Conservation (phyloP, 2,888 invertebrate species). For the Netelia virgata region DNA sequence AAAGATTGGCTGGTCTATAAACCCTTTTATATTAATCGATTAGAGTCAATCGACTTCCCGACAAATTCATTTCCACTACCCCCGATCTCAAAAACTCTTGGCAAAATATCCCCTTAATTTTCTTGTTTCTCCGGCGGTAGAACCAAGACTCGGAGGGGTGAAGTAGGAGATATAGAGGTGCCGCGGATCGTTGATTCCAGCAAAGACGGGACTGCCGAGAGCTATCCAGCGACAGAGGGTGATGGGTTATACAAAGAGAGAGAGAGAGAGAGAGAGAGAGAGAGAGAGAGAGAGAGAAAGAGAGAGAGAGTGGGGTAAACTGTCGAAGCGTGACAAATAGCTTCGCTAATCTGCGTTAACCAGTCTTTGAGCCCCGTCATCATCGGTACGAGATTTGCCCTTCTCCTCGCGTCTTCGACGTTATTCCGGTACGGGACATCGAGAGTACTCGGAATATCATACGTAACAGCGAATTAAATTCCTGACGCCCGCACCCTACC, state of each 20-base stretch:
- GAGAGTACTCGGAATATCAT: slow-evolving; percentile 69
- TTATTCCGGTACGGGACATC: slow-evolving; percentile 78
- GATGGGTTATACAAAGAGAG: slow-evolving; percentile 49
- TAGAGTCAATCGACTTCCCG: slow-evolving; percentile 58
- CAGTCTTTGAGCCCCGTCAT: slow-evolving; percentile 82
- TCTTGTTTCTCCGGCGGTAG: slow-evolving; percentile 65
- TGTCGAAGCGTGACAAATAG: slow-evolving; percentile 84
- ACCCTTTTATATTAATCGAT: slow-evolving; percentile 35
- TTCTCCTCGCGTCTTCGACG: slow-evolving; percentile 36
- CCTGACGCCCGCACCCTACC: slow-evolving; percentile 14
- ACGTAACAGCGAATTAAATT: slow-evolving; percentile 58
- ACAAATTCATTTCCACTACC: slow-evolving; percentile 34
- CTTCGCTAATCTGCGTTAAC: slow-evolving; percentile 84
- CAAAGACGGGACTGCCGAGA: slow-evolving; percentile 56
- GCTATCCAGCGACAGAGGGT: slow-evolving; percentile 52
- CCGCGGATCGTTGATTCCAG: slow-evolving; percentile 58
- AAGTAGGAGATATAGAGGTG: slow-evolving; percentile 64
- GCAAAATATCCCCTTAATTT: slow-evolving; percentile 65
- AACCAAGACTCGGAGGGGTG: slow-evolving; percentile 71
- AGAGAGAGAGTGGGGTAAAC: slow-evolving; percentile 74
- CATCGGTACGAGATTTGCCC: slow-evolving; percentile 72
- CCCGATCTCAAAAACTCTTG: slow-evolving; percentile 26
- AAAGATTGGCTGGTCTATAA: slow-evolving; percentile 27
- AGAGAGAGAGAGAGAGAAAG: slow-evolving; percentile 68
- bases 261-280: slow-evolving; percentile 60